A percentile compares a stretch with the other conserved stretches of the same genome.
phyloP scores from a whole-genome alignment of 2,797 vertebrate genomes.

The Lutra lutra region DNA sequence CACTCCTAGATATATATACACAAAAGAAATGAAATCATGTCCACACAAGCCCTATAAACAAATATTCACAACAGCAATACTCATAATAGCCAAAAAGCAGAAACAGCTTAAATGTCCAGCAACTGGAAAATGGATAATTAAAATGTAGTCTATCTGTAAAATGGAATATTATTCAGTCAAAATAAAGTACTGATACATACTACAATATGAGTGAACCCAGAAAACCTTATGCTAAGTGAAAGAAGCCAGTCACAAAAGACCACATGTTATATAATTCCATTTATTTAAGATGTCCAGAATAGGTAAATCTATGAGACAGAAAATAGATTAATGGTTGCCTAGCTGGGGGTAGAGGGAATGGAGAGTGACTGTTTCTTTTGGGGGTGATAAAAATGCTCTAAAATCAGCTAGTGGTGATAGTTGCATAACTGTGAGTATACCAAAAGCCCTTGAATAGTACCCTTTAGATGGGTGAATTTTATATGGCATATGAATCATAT shows the following conservation, averaged over 20 bases:
- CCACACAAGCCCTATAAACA: neutral
- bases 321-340: neutral
- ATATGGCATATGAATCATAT: neutral
- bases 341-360: neutral
- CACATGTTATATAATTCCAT: neutral
- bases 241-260: neutral
- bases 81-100: neutral
- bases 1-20: neutral
- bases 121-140: conserved; percentile 6
- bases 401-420: neutral
- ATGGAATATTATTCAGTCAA: neutral
- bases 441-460: neutral
- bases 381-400: neutral
- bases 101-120: neutral
- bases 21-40: neutral
- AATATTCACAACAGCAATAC: neutral
- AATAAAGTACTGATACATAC: neutral
- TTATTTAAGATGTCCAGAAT: neutral
- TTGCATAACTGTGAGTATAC: neutral
- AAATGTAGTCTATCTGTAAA: neutral
- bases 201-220: neutral
- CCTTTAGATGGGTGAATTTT: neutral
- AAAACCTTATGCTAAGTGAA: neutral
- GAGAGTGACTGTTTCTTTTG: neutral
- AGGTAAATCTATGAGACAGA: neutral